These are phyloP conservation scores for Capromys pilorides DNA, from an alignment of 2,797 vertebrate species.

Conservation along the genomic window DNA sequence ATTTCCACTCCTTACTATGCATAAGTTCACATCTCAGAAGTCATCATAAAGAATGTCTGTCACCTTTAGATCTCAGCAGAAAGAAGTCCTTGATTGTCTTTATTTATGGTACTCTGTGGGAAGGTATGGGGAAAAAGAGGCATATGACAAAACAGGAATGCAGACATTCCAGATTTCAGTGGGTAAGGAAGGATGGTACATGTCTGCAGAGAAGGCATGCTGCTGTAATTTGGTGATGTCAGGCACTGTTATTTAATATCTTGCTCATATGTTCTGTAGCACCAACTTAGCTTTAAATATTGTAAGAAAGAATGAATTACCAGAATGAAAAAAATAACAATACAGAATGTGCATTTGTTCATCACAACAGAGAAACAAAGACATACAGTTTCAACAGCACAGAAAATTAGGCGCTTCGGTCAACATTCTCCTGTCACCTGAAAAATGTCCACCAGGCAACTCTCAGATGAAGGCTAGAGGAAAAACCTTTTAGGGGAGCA, in stretches of 20 bases:
- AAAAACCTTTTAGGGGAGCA: neutral
- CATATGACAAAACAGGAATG: neutral
- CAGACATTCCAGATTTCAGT: neutral
- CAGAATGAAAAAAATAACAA: neutral
- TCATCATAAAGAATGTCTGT: neutral
- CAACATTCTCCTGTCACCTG: neutral
- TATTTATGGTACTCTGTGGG: neutral
- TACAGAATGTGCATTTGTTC: slow-evolving; percentile 15
- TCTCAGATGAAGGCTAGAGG: neutral
- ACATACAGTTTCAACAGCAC: neutral
- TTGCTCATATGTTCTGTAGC: neutral
- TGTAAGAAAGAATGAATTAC: neutral
- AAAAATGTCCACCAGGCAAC: neutral
- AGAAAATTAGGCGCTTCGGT: neutral
- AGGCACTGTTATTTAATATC: neutral
- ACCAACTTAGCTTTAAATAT: slow-evolving; percentile 24
- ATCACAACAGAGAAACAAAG: neutral
- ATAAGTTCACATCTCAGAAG: neutral
- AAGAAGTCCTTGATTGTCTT: slow-evolving; percentile 41
- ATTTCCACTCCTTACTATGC: neutral
- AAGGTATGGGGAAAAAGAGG: neutral
- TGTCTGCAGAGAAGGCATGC: neutral
- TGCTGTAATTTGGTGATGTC: neutral
- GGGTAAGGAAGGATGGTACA: neutral
- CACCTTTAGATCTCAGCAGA: neutral